Percentiles rank a stretch among this genome's conserved stretches.
Conservation (phyloP, 2,888 invertebrate species). For the Opisthograptis luteolata region DNA sequence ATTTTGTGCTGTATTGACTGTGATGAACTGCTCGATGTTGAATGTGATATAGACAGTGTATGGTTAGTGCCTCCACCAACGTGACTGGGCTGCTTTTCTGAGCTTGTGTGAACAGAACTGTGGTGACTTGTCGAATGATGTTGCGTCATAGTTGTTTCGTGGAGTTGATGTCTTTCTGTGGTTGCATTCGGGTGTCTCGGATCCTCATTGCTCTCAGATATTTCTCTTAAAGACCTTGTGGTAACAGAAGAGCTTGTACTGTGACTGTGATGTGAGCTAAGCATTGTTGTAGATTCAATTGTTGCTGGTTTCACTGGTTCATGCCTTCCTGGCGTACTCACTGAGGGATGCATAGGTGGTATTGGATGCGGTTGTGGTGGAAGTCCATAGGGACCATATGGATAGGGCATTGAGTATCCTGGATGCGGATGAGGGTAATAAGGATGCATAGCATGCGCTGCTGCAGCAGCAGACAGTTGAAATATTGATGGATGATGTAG, state of each 20-base stretch:
- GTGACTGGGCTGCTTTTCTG: constrained; percentile 84
- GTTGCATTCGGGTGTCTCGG: constrained; percentile 75
- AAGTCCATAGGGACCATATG: constrained; percentile 88
- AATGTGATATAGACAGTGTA: constrained; percentile 87
- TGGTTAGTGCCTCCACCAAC: constrained; percentile 81
- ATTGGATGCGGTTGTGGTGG: constrained; percentile 90
- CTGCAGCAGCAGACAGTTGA: constrained; percentile 84
- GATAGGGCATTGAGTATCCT: constrained; percentile 88
- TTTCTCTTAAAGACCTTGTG: constrained; percentile 86
- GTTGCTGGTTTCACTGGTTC: constrained; percentile 79
- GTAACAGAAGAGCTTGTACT: constrained; percentile 89
- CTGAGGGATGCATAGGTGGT: constrained; percentile 85
- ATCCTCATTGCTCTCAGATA: constrained; percentile 80
- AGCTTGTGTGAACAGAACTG: constrained; percentile 86
- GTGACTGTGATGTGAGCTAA: constrained; percentile 89
- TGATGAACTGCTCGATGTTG: constrained; percentile 87
- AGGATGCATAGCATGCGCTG: constrained; percentile 87
- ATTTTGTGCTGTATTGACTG: constrained; percentile 87
- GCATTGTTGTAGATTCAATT: constrained; percentile 87
- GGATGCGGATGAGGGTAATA: constrained; percentile 89
- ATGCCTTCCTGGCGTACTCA: constrained; percentile 75
- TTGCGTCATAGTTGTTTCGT: constrained; percentile 87
- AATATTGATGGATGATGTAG: constrained; percentile 85
- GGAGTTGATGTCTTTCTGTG: constrained; percentile 85
- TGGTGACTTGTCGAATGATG: constrained; percentile 87